A percentile compares a stretch with the other conserved stretches of the same genome.
phyloP scores from a whole-genome alignment of 2,113 vertebrate genomes.

The Scophthalmus maximus region DNA sequence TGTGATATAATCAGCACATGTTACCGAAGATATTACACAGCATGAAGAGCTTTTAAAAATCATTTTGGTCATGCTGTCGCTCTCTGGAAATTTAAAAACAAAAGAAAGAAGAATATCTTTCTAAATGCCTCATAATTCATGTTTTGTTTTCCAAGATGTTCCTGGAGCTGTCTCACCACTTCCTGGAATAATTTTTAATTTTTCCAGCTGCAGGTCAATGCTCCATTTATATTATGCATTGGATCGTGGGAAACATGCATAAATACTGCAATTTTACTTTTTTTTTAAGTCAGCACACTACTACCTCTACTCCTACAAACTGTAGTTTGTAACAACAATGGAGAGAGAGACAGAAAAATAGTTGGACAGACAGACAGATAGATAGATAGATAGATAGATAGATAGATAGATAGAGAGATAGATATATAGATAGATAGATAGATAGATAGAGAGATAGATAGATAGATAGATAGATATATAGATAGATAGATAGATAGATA shows the following conservation, averaged over 20 bases:
- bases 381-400: too few relatives aligned
- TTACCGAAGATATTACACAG: background rate
- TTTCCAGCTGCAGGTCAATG: conserved; percentile 17
- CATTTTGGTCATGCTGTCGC: too few relatives aligned
- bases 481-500: background rate
- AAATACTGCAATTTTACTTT: background rate
- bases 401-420: too few relatives aligned
- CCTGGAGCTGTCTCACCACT: conserved; percentile 19
- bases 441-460: too few relatives aligned
- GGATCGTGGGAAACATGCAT: background rate
- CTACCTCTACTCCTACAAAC: too few relatives aligned
- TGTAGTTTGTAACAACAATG: too few relatives aligned
- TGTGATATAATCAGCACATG: background rate
- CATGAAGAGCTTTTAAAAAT: background rate
- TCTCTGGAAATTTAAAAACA: conserved; percentile 12
- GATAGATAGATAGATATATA: too few relatives aligned
- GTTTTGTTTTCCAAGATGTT: conserved; percentile 30
- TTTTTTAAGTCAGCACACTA: background rate
- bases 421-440: too few relatives aligned
- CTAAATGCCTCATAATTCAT: background rate
- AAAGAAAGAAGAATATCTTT: background rate
- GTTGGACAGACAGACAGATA: background rate
- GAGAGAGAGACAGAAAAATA: too few relatives aligned
- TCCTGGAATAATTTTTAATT: background rate
- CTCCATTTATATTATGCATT: background rate